Evolutionary conservation across 2,113 vertebrate species (phyloP).

Genomic region (Dasyprocta punctata): DNA sequence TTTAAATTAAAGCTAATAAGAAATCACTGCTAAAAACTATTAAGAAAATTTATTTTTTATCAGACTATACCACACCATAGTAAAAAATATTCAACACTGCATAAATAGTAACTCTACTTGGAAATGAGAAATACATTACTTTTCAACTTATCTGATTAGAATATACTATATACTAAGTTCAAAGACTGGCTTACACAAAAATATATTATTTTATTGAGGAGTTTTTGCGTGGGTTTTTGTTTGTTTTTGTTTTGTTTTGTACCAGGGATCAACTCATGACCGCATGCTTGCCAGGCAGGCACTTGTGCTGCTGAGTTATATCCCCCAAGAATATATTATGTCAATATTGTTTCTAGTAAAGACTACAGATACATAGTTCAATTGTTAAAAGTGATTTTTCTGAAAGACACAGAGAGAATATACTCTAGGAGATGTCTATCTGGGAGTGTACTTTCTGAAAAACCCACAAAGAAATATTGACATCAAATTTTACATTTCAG

Average conservation of each 20-base stretch:
- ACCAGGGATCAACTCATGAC: too few relatives aligned
- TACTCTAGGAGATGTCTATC: too few relatives aligned
- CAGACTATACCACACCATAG: background rate
- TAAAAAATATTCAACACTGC: background rate
- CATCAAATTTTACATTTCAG: too few relatives aligned
- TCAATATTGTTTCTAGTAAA: background rate
- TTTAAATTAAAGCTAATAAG: background rate
- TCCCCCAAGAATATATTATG: too few relatives aligned
- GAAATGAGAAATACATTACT: background rate
- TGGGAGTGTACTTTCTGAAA: too few relatives aligned
- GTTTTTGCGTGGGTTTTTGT: too few relatives aligned
- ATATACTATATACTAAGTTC: background rate
- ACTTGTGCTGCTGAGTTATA: too few relatives aligned
- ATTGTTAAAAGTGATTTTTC: background rate
- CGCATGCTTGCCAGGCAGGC: too few relatives aligned
- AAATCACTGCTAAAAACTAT: background rate
- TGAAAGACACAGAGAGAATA: background rate
- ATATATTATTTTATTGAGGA: too few relatives aligned
- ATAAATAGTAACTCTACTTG: background rate
- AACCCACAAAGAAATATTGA: too few relatives aligned
- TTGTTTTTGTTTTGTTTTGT: too few relatives aligned
- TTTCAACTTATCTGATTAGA: background rate
- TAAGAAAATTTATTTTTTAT: background rate
- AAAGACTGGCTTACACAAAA: background rate
- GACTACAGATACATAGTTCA: background rate